These are phyloP conservation scores for Melolontha melolontha DNA, from an alignment of 2,888 invertebrate genomes.

Conservation along the genomic window DNA sequence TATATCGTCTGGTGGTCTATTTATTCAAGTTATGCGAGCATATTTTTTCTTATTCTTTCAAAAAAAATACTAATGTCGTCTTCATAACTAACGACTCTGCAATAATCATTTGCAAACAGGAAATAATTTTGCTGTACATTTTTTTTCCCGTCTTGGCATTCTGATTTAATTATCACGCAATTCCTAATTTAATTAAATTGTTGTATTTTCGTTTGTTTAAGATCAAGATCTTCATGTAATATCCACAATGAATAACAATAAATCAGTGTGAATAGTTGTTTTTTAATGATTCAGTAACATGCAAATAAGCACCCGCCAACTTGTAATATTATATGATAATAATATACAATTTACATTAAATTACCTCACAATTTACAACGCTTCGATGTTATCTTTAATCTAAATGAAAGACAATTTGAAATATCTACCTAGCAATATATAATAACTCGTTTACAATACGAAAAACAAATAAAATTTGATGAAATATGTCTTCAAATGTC, in stretches of 20 bases:
- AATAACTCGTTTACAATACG: too few species aligned
- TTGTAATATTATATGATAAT: slow-evolving; percentile 33
- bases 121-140: slow-evolving; percentile 4
- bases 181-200: slow-evolving; percentile 29
- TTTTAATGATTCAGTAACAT: slow-evolving; percentile 31
- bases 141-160: slow-evolving; percentile 1
- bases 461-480: too few species aligned
- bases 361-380: slow-evolving; percentile 9
- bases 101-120: too few species aligned
- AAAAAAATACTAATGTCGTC: too few species aligned
- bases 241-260: slow-evolving; percentile 9
- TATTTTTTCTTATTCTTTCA: too few species aligned
- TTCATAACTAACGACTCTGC: too few species aligned
- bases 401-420: too few species aligned
- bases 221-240: slow-evolving; percentile 23
- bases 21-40: background rate
- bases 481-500: too few species aligned
- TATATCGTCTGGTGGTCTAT: slow-evolving; percentile 34
- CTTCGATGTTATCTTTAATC: too few species aligned
- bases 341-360: slow-evolving; percentile 21
- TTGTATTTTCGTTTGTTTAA: slow-evolving; percentile 34
- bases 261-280: background rate
- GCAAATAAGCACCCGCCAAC: slow-evolving; percentile 18
- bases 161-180: slow-evolving; percentile 18
- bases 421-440: too few species aligned